Conservation (phyloP, 2,888 invertebrate species). For the Alloplasta piceator region DNA sequence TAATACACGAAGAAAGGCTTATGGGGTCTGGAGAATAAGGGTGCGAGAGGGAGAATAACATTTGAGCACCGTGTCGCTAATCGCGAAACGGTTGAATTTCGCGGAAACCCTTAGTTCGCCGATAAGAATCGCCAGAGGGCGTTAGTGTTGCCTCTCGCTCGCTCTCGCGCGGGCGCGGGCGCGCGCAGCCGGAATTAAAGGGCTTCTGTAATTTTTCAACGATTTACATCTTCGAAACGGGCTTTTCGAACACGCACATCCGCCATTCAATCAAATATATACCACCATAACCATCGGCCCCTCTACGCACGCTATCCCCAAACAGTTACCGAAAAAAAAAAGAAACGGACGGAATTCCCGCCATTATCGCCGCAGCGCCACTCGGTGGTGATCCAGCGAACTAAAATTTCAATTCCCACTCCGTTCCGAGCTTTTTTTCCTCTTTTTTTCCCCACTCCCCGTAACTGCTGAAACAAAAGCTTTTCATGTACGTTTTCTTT, state of each 20-base stretch:
- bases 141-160: constrained; percentile 19
- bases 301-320: constrained; percentile 12
- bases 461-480: background rate
- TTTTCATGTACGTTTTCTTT: constrained; percentile 22
- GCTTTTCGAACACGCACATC: constrained; percentile 79
- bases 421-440: constrained; percentile 6
- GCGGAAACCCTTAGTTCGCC: constrained; percentile 55
- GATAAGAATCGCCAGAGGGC: constrained; percentile 60
- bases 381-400: background rate
- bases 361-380: background rate
- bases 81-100: constrained; percentile 61
- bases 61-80: constrained; percentile 58
- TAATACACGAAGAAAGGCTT: constrained; percentile 1
- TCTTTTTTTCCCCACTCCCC: background rate
- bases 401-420: too few relatives aligned
- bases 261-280: constrained; percentile 78
- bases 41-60: constrained; percentile 36
- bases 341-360: background rate
- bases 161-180: constrained; percentile 35
- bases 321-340: constrained; percentile 8
- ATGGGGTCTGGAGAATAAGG: background rate
- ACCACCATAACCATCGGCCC: constrained; percentile 52
- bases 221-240: constrained; percentile 75
- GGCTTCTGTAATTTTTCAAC: constrained; percentile 78
- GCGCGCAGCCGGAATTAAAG: constrained; percentile 73